Base-by-base conservation (phyloP, 2,888 invertebrate genomes). In the Strigamia transsilvanica region DNA sequence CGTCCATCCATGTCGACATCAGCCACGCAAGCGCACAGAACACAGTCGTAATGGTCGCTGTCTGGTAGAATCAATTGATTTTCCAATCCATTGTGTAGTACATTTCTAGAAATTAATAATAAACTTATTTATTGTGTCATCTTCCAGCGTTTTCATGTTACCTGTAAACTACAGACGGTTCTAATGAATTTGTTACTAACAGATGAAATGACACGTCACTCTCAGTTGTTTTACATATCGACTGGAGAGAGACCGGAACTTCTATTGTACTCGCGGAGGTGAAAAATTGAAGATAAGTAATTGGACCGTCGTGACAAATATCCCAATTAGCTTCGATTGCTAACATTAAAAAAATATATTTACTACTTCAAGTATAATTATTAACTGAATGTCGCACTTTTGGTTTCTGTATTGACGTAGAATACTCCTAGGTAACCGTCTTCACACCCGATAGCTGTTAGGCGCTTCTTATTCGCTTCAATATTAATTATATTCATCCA, bases 1-100 rank as follows among this genome's bases (percentile, higher is more conserved):
- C 89, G 87, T 0, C 92, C 92, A 87, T 93, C 93, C 89, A 93
- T 91, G 87, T 93, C 92, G 80, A 93, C 89, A 87, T 93, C 93
- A 7, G 91, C 91, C 13, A 92, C 89, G 85, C 91, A 90, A 42
- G 90, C 90, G 85, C 91, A 91, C n/a, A 92, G 87, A 51, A 91
- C 89, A 83, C 91, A 89, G 86, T 92, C 92, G 84, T 89, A 91
- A 61, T 88, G 87, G 84, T 92, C 90, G 85, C 91, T 91, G 66
- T 87, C 87, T 21, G 87, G 88, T 7, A 90, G 84, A 13, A 86
- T 83, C 23, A 86, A 82, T 6, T 86, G 85, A 61, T 86, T 86
- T 32, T 84, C 84, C 73, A 88, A 85, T 4, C 86, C 86, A 82
- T 86, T 85, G 82, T 85, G 85, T 21, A 87, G 80, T 0, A 89